Evolutionary conservation across 2,113 vertebrate genomes (phyloP), one percentile per base, ranked within the genome.

Genomic region (Oreamnos americanus): DNA sequence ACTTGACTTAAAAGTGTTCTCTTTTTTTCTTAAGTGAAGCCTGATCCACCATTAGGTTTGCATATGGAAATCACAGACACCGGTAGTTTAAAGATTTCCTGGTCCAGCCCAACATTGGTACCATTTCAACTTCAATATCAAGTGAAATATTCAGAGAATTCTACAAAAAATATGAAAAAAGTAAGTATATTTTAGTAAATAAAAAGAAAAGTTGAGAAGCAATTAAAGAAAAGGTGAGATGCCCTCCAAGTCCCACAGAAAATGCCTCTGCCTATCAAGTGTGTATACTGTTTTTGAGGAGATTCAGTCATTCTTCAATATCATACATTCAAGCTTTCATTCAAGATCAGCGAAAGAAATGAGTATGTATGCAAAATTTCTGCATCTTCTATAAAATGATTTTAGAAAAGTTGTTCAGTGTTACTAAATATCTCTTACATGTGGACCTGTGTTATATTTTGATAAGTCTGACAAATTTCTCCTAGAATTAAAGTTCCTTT

Each of bases 31-130:
- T 7, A 99, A 99, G 99, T 99, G 96, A 99, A 99, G 97, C 99
- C 99, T n/a, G 98, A 99, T 60, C 98, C 99, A 93, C 99, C 99
- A 1, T 36, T 94, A 79, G 97, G 99, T 97, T 98, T 99, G 79
- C 99, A 76, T 36, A 98, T 99, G 79, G 98, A 98, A 91, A 99
- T 99, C 98, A 99, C 99, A 64, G 98, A 98, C 14, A 58, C 98
- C 33, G 99, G 99, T 21, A 96, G 99, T 33, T 98, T 99, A 97
- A 98, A 98, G 90, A 81, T 99, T 39, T 98, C 98, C 90, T 99
- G 99, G 99, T 98, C 98, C 3, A 94, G 87, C 16, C 91, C 98
- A 36, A 90, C 78, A 6, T 39, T 55, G n/a, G 21, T 86, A 64
- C 96, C 96, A 0, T 98, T 98, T 74, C 98, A 83, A 0, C 98